Conservation (phyloP, 2,797 vertebrate species). For the Sebastes dallii region DNA sequence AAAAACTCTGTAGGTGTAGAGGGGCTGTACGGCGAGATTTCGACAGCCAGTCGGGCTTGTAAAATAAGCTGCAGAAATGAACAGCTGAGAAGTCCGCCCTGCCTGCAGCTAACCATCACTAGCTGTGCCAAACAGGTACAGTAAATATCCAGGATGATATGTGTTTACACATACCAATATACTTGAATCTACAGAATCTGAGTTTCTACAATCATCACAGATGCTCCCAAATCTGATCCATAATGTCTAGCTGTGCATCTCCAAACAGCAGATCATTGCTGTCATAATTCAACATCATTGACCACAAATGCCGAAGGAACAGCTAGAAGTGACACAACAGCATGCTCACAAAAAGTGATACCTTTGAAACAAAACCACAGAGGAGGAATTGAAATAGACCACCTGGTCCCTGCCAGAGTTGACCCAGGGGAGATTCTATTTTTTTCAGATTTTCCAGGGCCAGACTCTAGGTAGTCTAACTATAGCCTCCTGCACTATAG, state of each 20-base stretch:
- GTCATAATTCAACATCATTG: neutral
- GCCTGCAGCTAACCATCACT: neutral
- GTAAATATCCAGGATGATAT: neutral
- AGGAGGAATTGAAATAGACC: neutral
- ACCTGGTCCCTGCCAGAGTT: neutral
- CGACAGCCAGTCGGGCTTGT: slow-evolving; percentile 24
- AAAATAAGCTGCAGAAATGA: slow-evolving; percentile 37
- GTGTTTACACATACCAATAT: neutral
- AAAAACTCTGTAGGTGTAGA: slow-evolving; percentile 25
- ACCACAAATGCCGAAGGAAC: neutral
- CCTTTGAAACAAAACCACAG: neutral
- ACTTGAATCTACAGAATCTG: neutral
- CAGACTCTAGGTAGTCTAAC: neutral
- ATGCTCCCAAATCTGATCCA: neutral
- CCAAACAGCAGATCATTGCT: neutral
- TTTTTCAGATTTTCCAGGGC: neutral
- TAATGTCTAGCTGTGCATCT: neutral
- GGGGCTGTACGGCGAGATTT: neutral
- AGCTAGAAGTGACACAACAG: neutral
- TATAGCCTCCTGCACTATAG: neutral
- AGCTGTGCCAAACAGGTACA: neutral
- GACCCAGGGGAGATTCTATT: neutral
- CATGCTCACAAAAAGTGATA: neutral
- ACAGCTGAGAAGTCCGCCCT: neutral
- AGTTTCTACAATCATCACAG: neutral